phyloP scores from a whole-genome alignment of 2,113 vertebrate genomes.

The Ceyx margarethae region DNA sequence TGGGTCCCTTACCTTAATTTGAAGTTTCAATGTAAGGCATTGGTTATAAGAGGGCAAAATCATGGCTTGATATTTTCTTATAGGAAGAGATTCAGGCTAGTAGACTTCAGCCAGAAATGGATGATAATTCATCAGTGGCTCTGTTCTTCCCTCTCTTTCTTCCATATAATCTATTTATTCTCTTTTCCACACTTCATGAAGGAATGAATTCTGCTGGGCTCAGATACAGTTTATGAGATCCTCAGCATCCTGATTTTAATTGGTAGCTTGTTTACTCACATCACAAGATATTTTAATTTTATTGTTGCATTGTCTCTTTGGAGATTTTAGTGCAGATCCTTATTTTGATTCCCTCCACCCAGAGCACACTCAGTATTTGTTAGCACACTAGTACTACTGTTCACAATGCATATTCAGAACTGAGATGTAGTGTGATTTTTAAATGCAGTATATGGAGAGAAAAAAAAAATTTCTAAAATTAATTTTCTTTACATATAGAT shows the following conservation, averaged over 20 bases:
- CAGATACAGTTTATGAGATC: fast-evolving
- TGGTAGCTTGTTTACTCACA: background rate
- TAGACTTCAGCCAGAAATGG: background rate
- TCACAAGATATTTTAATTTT: fast-evolving
- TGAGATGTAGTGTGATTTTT: background rate
- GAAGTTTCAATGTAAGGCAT: background rate
- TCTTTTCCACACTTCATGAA: background rate
- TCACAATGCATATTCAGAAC: background rate
- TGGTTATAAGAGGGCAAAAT: background rate
- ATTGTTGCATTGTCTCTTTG: background rate
- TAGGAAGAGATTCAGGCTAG: background rate
- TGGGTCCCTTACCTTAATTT: background rate
- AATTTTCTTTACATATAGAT: background rate
- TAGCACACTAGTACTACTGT: background rate
- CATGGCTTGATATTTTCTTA: background rate
- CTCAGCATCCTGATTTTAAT: background rate
- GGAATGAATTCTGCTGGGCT: background rate
- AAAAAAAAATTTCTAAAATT: constrained; percentile 5
- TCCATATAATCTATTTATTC: background rate
- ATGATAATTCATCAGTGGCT: background rate
- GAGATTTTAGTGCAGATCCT: background rate
- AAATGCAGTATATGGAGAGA: background rate
- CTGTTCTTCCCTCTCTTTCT: background rate
- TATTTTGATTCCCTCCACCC: background rate
- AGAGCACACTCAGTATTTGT: background rate